phyloP scores from a whole-genome alignment of 2,113 vertebrate species.

The Heteronetta atricapilla region DNA sequence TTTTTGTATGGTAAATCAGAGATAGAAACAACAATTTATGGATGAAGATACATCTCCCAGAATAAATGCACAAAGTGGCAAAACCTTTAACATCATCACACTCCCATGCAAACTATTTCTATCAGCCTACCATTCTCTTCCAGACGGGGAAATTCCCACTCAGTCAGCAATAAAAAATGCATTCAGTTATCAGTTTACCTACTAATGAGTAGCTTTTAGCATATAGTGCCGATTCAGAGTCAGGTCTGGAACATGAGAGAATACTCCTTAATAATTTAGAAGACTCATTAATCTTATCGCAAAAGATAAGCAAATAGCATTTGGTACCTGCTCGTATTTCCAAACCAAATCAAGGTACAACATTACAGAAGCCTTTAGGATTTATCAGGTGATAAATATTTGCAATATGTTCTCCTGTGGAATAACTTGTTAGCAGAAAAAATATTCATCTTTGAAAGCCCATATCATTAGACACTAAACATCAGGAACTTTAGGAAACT shows the following conservation, averaged over 20 bases:
- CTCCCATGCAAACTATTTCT: neutral
- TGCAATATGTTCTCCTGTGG: neutral
- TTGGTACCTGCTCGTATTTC: slow-evolving; percentile 8
- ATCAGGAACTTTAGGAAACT: neutral
- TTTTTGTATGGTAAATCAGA: neutral
- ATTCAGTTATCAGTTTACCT: slow-evolving; percentile 17
- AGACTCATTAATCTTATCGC: slow-evolving; percentile 7
- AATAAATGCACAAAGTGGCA: neutral
- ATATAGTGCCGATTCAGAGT: neutral
- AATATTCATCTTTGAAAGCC: neutral
- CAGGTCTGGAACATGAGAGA: slow-evolving; percentile 4
- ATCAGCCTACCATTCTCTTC: neutral
- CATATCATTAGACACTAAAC: neutral
- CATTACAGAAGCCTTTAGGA: slow-evolving; percentile 4
- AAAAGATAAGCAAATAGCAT: slow-evolving; percentile 24
- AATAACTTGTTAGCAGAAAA: neutral
- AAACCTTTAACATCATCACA: neutral
- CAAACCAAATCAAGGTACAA: neutral
- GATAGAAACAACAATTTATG: neutral
- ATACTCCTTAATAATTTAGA: slow-evolving; percentile 44
- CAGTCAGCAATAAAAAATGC: slow-evolving; percentile 36
- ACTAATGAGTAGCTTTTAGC: slow-evolving; percentile 11
- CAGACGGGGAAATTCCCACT: neutral
- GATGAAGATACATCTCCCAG: neutral
- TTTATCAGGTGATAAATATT: neutral